Percentiles rank a stretch among this genome's conserved stretches.
Conservation (phyloP, 2,888 invertebrate species). For the Leptogaster cylindrica region DNA sequence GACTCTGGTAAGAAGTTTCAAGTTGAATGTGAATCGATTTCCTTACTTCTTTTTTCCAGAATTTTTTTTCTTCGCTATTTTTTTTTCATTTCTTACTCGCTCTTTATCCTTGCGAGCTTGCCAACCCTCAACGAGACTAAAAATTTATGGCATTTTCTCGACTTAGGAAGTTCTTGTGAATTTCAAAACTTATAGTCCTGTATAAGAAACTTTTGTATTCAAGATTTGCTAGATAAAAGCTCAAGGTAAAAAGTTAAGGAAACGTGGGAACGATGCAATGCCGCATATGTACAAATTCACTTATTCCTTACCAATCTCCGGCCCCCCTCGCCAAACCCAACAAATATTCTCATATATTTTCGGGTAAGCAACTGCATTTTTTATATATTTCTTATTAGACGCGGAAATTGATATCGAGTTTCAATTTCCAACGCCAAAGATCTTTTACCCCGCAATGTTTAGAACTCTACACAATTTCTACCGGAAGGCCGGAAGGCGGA, state of each 20-base stretch:
- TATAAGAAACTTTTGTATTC: background rate
- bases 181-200: background rate
- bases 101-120: background rate
- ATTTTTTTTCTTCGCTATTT: too few relatives aligned
- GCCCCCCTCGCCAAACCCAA: too few relatives aligned
- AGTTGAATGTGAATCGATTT: slow-evolving; percentile 22
- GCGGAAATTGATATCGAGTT: background rate
- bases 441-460: too few relatives aligned
- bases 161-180: slow-evolving; percentile 19
- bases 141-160: slow-evolving; percentile 22
- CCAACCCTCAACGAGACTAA: background rate
- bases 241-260: background rate
- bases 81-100: background rate
- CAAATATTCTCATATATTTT: too few relatives aligned
- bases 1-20: slow-evolving; percentile 10
- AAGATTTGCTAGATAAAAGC: background rate
- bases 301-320: too few relatives aligned
- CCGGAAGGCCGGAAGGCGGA: too few relatives aligned
- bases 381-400: background rate
- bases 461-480: too few relatives aligned
- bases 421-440: too few relatives aligned
- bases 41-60: too few relatives aligned
- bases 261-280: background rate
- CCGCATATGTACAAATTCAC: background rate
- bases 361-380: too few relatives aligned